Evolutionary conservation across 2,797 vertebrate species (phyloP).

Genomic region (Fistularia tabacaria): DNA sequence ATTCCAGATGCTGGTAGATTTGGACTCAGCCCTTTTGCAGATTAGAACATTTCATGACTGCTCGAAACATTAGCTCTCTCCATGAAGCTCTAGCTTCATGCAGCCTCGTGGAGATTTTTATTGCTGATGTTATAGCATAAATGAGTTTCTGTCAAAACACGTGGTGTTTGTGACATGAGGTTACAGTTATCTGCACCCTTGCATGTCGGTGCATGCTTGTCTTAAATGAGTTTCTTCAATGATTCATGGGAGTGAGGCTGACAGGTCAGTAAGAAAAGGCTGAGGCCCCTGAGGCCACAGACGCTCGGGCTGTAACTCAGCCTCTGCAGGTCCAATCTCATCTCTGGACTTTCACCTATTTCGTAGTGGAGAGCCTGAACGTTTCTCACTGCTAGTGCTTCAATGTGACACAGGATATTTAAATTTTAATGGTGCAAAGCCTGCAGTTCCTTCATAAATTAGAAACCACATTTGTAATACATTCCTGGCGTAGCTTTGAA

Average conservation of each 20-base stretch:
- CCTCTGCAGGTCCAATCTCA: slow-evolving; percentile 40
- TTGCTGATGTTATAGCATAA: slow-evolving; percentile 13
- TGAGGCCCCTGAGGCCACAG: slow-evolving; percentile 44
- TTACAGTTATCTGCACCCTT: slow-evolving; percentile 17
- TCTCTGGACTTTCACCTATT: slow-evolving; percentile 48
- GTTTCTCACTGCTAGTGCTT: not conserved
- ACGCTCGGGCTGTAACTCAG: slow-evolving; percentile 39
- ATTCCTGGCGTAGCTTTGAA: no score
- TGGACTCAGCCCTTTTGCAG: slow-evolving; percentile 19
- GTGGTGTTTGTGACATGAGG: slow-evolving; percentile 16
- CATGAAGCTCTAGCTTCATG: slow-evolving; percentile 17
- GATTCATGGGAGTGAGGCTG: slow-evolving; percentile 50
- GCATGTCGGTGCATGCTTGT: slow-evolving; percentile 47
- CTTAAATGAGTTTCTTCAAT: slow-evolving; percentile 32
- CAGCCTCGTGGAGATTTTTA: slow-evolving; percentile 34
- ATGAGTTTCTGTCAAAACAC: slow-evolving; percentile 28
- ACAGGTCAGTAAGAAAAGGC: slow-evolving; percentile 49
- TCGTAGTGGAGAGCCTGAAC: not conserved
- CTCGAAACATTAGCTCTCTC: slow-evolving; percentile 35
- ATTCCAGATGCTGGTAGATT: slow-evolving; percentile 34
- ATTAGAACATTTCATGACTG: slow-evolving; percentile 37
- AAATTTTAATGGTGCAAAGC: slow-evolving; percentile 38
- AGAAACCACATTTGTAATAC: no score
- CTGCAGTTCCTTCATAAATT: slow-evolving; percentile 16
- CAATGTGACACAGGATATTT: slow-evolving; percentile 20